phyloP scores from a whole-genome alignment of 2,797 vertebrate species.

The Gobionotothen gibberifrons region DNA sequence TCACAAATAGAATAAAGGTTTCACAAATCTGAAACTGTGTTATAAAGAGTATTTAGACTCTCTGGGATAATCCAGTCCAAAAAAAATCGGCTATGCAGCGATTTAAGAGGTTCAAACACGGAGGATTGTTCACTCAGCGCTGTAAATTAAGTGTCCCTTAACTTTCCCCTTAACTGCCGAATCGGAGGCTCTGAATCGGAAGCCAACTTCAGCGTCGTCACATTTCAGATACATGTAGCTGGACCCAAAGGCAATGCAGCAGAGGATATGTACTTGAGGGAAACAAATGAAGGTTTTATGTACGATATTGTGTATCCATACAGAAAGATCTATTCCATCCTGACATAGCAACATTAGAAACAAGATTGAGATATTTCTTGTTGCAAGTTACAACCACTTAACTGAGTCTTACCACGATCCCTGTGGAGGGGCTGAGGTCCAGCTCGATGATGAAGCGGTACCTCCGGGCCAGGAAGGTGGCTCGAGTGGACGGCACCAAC shows the following conservation, averaged over 20 bases:
- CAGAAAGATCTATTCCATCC: background rate
- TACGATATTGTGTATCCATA: background rate
- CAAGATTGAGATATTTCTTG: background rate
- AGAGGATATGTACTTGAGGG: background rate
- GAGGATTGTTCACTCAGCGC: no score
- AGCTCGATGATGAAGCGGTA: conserved; percentile 98
- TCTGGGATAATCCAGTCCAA: no score
- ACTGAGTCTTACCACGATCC: conserved; percentile 92
- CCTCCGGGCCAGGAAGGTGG: conserved; percentile 94
- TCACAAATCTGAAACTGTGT: no score
- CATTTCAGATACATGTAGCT: background rate
- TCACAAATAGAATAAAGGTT: no score
- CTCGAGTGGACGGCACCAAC: conserved; percentile 91
- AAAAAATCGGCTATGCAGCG: no score
- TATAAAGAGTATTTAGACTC: no score
- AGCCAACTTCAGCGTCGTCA: no score
- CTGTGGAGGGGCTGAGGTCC: conserved; percentile 98
- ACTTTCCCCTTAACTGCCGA: no score
- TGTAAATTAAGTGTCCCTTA: no score
- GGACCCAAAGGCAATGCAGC: background rate
- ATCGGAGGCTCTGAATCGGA: no score
- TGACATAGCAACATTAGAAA: background rate
- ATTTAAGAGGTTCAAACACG: no score
- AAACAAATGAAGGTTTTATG: no score
- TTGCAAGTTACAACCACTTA: background rate